phyloP scores from a whole-genome alignment of 2,888 invertebrate genomes.

The Phengaris arion region DNA sequence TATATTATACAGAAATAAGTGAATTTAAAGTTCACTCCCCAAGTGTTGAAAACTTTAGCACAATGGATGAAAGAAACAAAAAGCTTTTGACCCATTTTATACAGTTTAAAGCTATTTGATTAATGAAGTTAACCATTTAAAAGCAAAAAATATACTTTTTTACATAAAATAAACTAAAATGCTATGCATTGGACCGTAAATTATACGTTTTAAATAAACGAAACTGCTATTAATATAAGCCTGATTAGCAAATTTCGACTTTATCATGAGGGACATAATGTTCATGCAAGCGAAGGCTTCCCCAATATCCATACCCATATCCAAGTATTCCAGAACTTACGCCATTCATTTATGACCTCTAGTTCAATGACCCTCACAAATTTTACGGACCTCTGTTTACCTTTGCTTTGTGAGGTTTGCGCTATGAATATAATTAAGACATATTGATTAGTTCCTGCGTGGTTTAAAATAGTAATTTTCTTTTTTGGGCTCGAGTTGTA shows the following conservation, averaged over 20 bases:
- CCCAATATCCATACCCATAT: no score
- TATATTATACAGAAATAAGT: not conserved
- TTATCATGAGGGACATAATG: not conserved
- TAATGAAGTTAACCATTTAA: slow-evolving; percentile 16
- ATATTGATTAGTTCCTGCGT: not conserved
- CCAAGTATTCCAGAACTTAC: slow-evolving; percentile 54
- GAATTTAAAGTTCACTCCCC: not conserved
- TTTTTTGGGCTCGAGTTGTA: no score
- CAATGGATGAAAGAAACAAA: slow-evolving; percentile 13
- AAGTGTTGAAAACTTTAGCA: slow-evolving; percentile 10
- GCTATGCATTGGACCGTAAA: slow-evolving; percentile 16
- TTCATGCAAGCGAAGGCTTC: slow-evolving; percentile 38
- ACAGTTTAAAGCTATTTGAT: not conserved
- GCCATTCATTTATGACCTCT: slow-evolving; percentile 57
- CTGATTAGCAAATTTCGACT: not conserved
- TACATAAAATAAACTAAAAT: slow-evolving; percentile 21
- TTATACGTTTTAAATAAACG: slow-evolving; percentile 31
- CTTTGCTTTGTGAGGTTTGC: slow-evolving; percentile 5
- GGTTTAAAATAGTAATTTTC: not conserved
- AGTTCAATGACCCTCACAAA: slow-evolving; percentile 51
- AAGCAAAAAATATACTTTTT: slow-evolving; percentile 5
- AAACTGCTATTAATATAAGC: slow-evolving; percentile 16
- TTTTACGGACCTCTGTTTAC: slow-evolving; percentile 35
- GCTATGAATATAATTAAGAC: slow-evolving; percentile 8
- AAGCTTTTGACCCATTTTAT: slow-evolving; percentile 3